These are phyloP conservation scores for Clanis bilineata DNA, from an alignment of 2,888 invertebrate genomes.

Conservation along the genomic window DNA sequence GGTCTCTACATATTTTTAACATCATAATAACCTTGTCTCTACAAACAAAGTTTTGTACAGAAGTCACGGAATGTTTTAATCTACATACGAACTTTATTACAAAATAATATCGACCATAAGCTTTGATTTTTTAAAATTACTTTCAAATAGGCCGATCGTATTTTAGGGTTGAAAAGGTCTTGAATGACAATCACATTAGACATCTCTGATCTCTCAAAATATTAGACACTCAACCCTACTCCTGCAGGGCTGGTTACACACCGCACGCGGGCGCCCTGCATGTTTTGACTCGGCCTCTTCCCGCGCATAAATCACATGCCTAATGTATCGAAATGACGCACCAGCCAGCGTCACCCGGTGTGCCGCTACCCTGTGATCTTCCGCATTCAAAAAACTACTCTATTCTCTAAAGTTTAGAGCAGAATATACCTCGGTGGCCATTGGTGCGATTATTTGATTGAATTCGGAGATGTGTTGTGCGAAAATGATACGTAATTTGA, in stretches of 20 bases:
- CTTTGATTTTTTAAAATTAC: no score
- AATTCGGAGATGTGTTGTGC: not conserved
- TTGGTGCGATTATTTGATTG: not conserved
- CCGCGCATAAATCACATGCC: constrained; percentile 76
- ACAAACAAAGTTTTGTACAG: no score
- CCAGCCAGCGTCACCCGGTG: constrained; percentile 49
- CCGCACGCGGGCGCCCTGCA: constrained; percentile 48
- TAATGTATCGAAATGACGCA: constrained; percentile 79
- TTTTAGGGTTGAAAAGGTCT: not conserved
- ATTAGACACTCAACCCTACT: constrained; percentile 61
- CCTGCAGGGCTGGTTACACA: constrained; percentile 32
- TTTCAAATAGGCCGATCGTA: not conserved
- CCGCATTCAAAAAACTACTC: constrained; percentile 31
- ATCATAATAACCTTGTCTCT: no score
- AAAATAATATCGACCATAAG: no score
- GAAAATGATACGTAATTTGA: constrained; percentile 18
- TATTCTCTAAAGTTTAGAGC: not conserved
- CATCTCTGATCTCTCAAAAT: no score
- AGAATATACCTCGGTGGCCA: not conserved
- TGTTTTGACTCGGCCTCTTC: constrained; percentile 77
- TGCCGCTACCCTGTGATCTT: constrained; percentile 44
- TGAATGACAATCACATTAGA: not conserved
- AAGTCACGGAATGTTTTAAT: no score
- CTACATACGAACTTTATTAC: no score
- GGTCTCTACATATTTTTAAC: no score